A percentile compares a stretch with the other conserved stretches of the same genome.
These are phyloP conservation scores for Andrena praecox DNA, from an alignment of 2,888 invertebrate species.

Conservation along the genomic window DNA sequence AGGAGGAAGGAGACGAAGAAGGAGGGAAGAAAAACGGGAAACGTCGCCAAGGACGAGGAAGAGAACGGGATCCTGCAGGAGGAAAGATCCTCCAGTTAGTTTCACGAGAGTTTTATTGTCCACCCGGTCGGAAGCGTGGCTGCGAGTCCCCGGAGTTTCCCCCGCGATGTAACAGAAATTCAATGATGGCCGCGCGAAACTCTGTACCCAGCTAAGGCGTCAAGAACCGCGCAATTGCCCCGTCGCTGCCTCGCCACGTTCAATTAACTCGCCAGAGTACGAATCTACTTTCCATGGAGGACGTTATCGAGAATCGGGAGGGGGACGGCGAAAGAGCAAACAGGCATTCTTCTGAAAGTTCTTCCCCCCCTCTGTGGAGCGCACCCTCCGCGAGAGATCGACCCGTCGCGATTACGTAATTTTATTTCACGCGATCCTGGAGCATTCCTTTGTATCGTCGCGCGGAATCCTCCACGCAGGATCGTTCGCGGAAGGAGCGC, in stretches of 20 bases:
- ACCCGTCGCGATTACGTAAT: constrained; percentile 43
- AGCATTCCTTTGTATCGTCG: constrained; percentile 22
- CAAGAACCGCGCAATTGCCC: neutral
- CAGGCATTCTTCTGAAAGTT: constrained; percentile 43
- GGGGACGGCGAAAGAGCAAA: constrained; percentile 4
- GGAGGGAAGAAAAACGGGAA: constrained; percentile 11
- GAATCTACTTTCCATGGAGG: constrained; percentile 8
- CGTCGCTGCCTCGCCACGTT: neutral
- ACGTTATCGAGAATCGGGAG: constrained; percentile 46
- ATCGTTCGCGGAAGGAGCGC: neutral
- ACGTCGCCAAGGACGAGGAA: constrained; percentile 17
- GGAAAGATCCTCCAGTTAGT: constrained; percentile 43
- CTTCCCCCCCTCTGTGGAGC: neutral
- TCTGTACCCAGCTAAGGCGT: neutral
- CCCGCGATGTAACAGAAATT: constrained; percentile 35
- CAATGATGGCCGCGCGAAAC: constrained; percentile 34
- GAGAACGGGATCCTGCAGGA: constrained; percentile 15
- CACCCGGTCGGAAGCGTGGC: constrained; percentile 20
- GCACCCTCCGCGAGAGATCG: constrained; percentile 8
- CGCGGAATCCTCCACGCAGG: neutral
- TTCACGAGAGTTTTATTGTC: constrained; percentile 62
- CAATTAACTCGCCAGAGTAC: constrained; percentile 42
- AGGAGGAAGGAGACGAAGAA: constrained; percentile 16
- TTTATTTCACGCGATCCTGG: constrained; percentile 43
- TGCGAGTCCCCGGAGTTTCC: neutral